Conservation (phyloP, 2,888 invertebrate species). For the Xylota segnis region DNA sequence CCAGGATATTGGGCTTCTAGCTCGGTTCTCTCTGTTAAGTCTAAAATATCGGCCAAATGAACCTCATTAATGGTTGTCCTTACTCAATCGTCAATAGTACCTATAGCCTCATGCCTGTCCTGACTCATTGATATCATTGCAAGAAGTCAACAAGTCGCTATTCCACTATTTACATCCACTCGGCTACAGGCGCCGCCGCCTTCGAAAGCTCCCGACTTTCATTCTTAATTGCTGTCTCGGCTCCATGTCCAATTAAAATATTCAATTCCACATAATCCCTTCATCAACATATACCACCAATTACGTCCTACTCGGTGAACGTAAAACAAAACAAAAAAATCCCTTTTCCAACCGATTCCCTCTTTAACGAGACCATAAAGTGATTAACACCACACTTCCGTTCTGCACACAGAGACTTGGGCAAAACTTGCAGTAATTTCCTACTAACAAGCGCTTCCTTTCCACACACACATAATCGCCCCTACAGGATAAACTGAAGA, state of each 20-base stretch:
- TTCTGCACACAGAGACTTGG: conserved; percentile 42
- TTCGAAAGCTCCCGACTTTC: conserved; percentile 23
- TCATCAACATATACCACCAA: conserved; percentile 33
- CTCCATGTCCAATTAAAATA: conserved; percentile 45
- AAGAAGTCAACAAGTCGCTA: conserved; percentile 47
- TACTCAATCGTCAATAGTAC: too few species aligned
- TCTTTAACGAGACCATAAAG: conserved; percentile 57
- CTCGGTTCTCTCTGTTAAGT: too few species aligned
- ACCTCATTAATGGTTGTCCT: too few species aligned
- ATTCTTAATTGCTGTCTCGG: conserved; percentile 32
- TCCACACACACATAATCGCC: conserved; percentile 43
- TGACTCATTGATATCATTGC: neutral
- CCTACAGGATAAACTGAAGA: conserved; percentile 21
- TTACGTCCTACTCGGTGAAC: neutral
- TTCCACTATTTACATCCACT: neutral
- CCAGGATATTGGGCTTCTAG: too few species aligned
- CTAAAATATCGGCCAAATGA: too few species aligned
- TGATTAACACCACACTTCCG: conserved; percentile 67
- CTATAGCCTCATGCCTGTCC: too few species aligned
- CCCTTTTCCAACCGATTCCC: conserved; percentile 2
- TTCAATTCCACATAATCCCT: conserved; percentile 39
- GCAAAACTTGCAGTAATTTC: conserved; percentile 57
- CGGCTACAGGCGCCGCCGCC: neutral
- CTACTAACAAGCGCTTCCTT: conserved; percentile 71
- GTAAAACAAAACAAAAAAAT: neutral